Conservation (phyloP, 2,888 invertebrate species). For the Timema podura region DNA sequence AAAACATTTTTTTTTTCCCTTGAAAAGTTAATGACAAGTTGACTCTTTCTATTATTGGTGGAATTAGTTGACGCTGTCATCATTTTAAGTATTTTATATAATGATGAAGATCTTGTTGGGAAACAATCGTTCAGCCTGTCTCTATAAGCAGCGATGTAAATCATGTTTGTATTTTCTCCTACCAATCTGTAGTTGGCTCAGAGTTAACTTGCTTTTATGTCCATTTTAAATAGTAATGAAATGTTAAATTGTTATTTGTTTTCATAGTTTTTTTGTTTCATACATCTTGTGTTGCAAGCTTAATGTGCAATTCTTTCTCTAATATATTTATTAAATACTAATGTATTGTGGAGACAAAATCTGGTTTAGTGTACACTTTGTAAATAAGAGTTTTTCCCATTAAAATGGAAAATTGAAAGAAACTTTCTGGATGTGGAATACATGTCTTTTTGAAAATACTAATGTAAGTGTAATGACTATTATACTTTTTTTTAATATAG, state of each 20-base stretch:
- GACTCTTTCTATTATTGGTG: no score
- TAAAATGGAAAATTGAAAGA: constrained; percentile 14
- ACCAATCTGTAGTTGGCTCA: background rate
- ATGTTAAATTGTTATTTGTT: constrained; percentile 9
- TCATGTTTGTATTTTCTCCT: constrained; percentile 23
- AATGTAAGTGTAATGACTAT: constrained; percentile 22
- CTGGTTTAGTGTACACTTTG: constrained; percentile 26
- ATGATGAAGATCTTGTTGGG: no score
- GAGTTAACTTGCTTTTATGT: constrained; percentile 22
- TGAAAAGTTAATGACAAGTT: no score
- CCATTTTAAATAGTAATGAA: constrained; percentile 12
- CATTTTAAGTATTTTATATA: no score
- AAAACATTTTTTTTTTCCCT: no score
- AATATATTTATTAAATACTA: constrained; percentile 30
- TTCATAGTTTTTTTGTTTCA: constrained; percentile 25
- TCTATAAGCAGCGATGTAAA: constrained; percentile 25
- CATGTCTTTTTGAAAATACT: constrained; percentile 25
- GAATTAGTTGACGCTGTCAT: no score
- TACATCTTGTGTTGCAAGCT: constrained; percentile 29
- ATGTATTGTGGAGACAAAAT: constrained; percentile 22
- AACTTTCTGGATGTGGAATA: constrained; percentile 23
- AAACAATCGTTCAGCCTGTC: no score
- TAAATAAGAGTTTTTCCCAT: constrained; percentile 23
- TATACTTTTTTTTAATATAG: constrained; percentile 18
- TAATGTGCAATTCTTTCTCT: constrained; percentile 34